Percentiles rank a stretch among this genome's conserved stretches.
Conservation (phyloP, 64 coral and sea anemone species). For the Hydrozoanthus tunicans region DNA sequence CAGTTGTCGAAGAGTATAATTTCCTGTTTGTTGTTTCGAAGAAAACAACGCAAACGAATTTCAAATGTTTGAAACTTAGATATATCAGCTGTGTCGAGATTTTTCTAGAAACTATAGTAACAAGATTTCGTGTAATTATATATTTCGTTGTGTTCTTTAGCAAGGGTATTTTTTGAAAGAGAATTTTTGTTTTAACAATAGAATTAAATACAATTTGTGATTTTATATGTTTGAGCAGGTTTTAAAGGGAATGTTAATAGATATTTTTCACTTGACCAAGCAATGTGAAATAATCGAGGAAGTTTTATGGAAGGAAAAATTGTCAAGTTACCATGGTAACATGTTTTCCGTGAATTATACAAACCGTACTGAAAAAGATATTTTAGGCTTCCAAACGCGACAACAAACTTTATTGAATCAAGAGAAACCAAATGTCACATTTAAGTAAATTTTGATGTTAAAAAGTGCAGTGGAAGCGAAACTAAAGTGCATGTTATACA, state of each 20-base stretch:
- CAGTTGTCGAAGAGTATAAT: slow-evolving; percentile 1
- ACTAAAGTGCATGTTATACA: too few relatives aligned
- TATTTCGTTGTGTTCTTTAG: slow-evolving; percentile 1
- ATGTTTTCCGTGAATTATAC: neutral
- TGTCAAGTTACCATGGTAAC: neutral
- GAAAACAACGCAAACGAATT: neutral
- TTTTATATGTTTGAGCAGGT: slow-evolving; percentile 51
- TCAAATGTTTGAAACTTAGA: slow-evolving; percentile 6
- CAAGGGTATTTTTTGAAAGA: slow-evolving; percentile 20
- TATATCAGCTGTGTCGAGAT: neutral
- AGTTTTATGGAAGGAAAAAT: slow-evolving; percentile 9
- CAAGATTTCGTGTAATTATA: neutral
- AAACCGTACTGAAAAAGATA: neutral
- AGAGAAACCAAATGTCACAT: neutral
- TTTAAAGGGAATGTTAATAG: neutral
- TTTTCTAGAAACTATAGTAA: slow-evolving; percentile 21
- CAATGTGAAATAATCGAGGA: neutral
- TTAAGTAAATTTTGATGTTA: neutral
- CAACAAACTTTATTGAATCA: neutral
- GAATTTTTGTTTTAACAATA: slow-evolving; percentile 24
- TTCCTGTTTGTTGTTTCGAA: neutral
- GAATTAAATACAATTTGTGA: slow-evolving; percentile 14
- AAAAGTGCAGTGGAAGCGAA: neutral
- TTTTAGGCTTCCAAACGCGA: neutral
- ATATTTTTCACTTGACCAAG: slow-evolving; percentile 29